Evolutionary conservation across 2,113 vertebrate genomes (phyloP), one percentile per base, ranked within the genome.

Genomic region (Chionodraco myersi): DNA sequence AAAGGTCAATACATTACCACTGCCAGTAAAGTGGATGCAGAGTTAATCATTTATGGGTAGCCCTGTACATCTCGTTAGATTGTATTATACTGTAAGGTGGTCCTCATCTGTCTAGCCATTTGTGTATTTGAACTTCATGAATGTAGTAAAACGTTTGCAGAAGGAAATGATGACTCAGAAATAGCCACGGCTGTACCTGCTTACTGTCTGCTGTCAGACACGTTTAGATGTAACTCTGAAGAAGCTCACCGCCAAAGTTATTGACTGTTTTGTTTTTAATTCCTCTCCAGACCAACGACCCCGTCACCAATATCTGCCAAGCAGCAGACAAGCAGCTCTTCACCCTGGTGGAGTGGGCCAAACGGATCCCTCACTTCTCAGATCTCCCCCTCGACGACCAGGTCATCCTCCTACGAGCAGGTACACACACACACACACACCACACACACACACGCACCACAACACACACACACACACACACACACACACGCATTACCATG

Each of bases 321-420:
- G 98, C 97, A 0, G 98, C 97, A 0, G 98, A 99, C 87, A 99
- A 99, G 83, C 98, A 99, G 93, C 96, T 99, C 52, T 99, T 99
- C 90, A 99, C 97, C 0, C 92, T 99, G 0, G 98, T 99, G 0
- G 98, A 99, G 82, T 99, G 97, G 98, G 97, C 98, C 71, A 99
- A 99, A 89, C 95, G 97, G 79, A 97, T 99, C 63, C 98, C 97
- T 0, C 96, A 99, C 89, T 99, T 99, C 94, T 99, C 97, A 0
- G 96, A 97, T 65, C 95, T 99, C 74, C 96, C 96, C 0, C 87
- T 99, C 65, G 98, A 99, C 51, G 97, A 99, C 89, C 98, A 99
- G 90, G 98, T 99, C 88, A 99, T 99, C 84, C 93, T 99, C 34
- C 95, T 99, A 41, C 95, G 98, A 61, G 98, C 97, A 96, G 97